Percentiles rank a stretch among this genome's conserved stretches.
phyloP scores from a whole-genome alignment of 2,888 invertebrate species.

The Tenthredo mesomela region DNA sequence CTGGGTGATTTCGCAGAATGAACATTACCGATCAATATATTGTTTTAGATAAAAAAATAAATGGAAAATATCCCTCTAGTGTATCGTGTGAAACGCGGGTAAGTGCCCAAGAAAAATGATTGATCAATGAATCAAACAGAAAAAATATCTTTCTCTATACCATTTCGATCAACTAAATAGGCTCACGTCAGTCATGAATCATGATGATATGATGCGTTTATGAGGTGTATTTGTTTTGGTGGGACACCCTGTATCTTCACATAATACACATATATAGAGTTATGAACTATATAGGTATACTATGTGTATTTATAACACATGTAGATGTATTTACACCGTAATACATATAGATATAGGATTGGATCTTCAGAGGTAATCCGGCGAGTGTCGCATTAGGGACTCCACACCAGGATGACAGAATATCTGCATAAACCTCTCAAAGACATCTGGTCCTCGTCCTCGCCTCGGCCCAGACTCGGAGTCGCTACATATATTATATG shows the following conservation, averaged over 20 bases:
- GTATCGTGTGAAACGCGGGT: no score
- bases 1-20: neutral
- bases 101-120: no score
- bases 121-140: neutral
- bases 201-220: neutral
- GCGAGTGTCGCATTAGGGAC: constrained; percentile 26
- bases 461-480: neutral
- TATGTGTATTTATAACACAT: neutral
- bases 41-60: neutral
- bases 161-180: neutral
- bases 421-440: constrained; percentile 48
- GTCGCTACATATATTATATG: constrained; percentile 26
- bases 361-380: constrained; percentile 23
- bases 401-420: constrained; percentile 33
- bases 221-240: neutral
- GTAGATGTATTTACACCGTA: neutral
- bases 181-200: neutral
- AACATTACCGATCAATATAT: neutral
- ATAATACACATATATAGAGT: no score
- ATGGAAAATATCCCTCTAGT: no score
- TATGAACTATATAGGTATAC: neutral
- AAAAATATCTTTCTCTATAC: neutral
- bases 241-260: constrained; percentile 2
- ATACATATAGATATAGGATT: constrained; percentile 22
- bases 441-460: constrained; percentile 40